Evolutionary conservation across 2,888 invertebrate genomes (phyloP).

Genomic region (Argyresthia albistria): DNA sequence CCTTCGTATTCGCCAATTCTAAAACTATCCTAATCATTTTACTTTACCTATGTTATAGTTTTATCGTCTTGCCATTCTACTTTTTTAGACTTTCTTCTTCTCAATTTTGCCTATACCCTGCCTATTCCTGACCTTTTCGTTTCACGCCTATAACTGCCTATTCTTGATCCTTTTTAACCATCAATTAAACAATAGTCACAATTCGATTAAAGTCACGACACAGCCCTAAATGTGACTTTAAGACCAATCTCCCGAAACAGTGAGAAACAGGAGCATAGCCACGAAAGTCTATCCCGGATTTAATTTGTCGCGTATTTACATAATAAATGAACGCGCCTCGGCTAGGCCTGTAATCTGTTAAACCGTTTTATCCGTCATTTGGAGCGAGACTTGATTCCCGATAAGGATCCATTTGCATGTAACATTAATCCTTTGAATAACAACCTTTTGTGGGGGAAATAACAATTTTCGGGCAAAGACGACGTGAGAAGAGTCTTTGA

Average conservation of each 20-base stretch:
- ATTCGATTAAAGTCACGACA: too few relatives aligned
- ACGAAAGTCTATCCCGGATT: slow-evolving; percentile 64
- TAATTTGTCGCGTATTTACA: slow-evolving; percentile 71
- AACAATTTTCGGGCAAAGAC: too few relatives aligned
- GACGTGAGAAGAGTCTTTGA: too few relatives aligned
- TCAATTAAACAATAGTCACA: too few relatives aligned
- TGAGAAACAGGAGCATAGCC: slow-evolving; percentile 11
- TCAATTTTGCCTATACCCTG: not conserved
- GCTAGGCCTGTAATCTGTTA: slow-evolving; percentile 2
- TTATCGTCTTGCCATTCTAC: too few relatives aligned
- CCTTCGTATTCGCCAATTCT: too few relatives aligned
- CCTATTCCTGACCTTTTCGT: not conserved
- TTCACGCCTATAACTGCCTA: too few relatives aligned
- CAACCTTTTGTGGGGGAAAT: not conserved
- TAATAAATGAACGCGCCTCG: slow-evolving; percentile 62
- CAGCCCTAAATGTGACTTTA: not conserved
- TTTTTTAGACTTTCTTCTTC: too few relatives aligned
- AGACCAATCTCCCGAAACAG: not conserved
- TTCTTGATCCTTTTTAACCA: too few relatives aligned
- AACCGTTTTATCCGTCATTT: slow-evolving; percentile 4
- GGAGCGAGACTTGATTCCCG: slow-evolving; percentile 1
- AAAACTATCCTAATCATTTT: too few relatives aligned
- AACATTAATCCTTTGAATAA: not conserved
- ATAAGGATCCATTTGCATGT: slow-evolving; percentile 4
- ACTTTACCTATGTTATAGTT: too few relatives aligned